phyloP scores from a whole-genome alignment of 2,888 invertebrate species.

The Neoaliturus tenellus region DNA sequence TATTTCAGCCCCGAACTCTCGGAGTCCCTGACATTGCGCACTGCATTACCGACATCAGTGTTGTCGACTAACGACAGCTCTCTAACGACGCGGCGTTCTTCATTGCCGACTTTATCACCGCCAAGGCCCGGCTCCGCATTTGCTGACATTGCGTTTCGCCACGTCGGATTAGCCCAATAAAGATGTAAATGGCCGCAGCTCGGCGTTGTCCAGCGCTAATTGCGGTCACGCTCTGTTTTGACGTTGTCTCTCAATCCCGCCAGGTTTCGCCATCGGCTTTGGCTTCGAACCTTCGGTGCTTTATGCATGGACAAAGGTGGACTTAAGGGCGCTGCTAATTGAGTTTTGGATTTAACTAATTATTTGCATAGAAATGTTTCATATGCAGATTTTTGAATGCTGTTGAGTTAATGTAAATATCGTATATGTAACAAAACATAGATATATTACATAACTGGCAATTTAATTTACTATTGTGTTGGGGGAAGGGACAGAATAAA shows the following conservation, averaged over 20 bases:
- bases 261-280: neutral
- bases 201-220: neutral
- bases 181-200: neutral
- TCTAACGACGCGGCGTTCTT: neutral
- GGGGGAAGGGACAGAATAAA: too few species aligned
- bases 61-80: neutral
- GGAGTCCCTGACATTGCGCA: neutral
- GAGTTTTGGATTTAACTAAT: too few species aligned
- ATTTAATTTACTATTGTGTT: too few species aligned
- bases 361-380: too few species aligned
- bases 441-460: too few species aligned
- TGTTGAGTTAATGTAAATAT: too few species aligned
- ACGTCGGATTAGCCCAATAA: neutral
- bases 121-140: neutral
- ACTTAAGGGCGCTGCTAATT: too few species aligned
- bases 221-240: neutral
- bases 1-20: too few species aligned
- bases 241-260: neutral
- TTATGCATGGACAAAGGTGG: too few species aligned
- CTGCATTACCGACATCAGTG: neutral
- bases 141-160: neutral
- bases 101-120: neutral
- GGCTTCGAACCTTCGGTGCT: neutral
- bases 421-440: too few species aligned
- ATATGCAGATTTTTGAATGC: too few species aligned